Conservation (phyloP, 2,113 vertebrate species). For the Cyprinodon brontotheroides region DNA sequence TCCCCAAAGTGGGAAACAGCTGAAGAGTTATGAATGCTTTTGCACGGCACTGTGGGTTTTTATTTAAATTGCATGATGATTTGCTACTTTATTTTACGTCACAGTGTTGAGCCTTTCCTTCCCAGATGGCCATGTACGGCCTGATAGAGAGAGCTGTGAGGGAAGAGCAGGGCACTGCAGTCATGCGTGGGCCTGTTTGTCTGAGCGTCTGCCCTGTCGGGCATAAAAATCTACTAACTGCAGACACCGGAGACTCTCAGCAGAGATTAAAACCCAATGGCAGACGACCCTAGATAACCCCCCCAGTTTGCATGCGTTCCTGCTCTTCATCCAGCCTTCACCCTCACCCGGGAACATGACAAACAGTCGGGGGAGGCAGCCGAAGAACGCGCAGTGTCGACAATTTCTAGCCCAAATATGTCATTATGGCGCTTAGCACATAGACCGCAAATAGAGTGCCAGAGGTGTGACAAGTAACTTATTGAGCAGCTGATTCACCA, state of each 20-base stretch:
- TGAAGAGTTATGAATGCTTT: neutral
- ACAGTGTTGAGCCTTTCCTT: neutral
- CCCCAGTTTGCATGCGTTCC: constrained; percentile 34
- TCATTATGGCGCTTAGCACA: constrained; percentile 4
- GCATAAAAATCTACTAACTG: constrained; percentile 26
- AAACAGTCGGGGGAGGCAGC: neutral
- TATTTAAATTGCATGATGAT: neutral
- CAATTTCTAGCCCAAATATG: constrained; percentile 5
- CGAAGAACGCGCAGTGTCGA: neutral
- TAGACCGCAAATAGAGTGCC: constrained; percentile 24
- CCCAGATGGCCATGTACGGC: neutral
- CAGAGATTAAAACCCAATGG: constrained; percentile 33
- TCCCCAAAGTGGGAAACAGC: neutral
- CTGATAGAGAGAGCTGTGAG: constrained; percentile 13
- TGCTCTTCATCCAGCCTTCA: neutral
- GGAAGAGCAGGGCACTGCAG: constrained; percentile 14
- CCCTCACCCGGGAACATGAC: constrained; percentile 23
- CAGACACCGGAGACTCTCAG: constrained; percentile 16
- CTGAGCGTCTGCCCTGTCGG: constrained; percentile 11
- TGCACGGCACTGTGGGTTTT: neutral
- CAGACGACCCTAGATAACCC: constrained; percentile 55
- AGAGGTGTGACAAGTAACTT: constrained; percentile 12
- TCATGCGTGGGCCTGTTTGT: constrained; percentile 23
- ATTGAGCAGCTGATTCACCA: constrained; percentile 17
- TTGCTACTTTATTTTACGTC: neutral